phyloP scores from a whole-genome alignment of 2,113 vertebrate species.

The Megalops atlanticus region DNA sequence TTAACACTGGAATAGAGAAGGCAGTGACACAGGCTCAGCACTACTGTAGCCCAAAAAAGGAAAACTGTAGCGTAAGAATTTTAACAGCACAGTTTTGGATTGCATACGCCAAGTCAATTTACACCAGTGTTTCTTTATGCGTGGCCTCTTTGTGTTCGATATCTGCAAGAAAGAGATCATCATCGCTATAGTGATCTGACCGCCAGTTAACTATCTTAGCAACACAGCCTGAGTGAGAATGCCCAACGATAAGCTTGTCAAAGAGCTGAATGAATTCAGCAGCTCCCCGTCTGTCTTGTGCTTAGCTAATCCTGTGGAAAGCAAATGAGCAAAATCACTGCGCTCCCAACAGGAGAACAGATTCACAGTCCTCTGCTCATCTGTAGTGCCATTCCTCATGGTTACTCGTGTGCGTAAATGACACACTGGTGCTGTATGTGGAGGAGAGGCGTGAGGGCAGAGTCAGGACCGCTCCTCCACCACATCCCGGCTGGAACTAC shows the following conservation, averaged over 20 bases:
- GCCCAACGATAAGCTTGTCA: not conserved
- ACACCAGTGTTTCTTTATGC: no score
- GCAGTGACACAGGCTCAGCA: no score
- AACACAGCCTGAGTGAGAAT: not conserved
- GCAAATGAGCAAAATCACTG: slow-evolving; percentile 13
- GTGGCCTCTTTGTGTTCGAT: not conserved
- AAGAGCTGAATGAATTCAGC: not conserved
- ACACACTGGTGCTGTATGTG: slow-evolving; percentile 50
- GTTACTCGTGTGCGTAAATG: slow-evolving; percentile 45
- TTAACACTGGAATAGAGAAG: no score
- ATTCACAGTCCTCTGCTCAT: slow-evolving; percentile 24
- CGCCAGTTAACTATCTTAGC: not conserved
- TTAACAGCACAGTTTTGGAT: no score
- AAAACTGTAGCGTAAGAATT: no score
- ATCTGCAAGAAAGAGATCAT: not conserved
- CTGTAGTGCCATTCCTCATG: slow-evolving; percentile 17
- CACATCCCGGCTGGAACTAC: not conserved
- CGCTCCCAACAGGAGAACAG: slow-evolving; percentile 17
- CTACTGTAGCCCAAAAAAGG: no score
- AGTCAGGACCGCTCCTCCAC: slow-evolving; percentile 20
- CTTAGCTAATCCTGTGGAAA: not conserved
- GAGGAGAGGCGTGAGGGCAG: slow-evolving; percentile 47
- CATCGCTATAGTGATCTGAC: not conserved
- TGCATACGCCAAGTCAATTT: no score
- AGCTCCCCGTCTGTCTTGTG: not conserved